Conservation (phyloP, 2,113 vertebrate species). For the Pleuronectes platessa region DNA sequence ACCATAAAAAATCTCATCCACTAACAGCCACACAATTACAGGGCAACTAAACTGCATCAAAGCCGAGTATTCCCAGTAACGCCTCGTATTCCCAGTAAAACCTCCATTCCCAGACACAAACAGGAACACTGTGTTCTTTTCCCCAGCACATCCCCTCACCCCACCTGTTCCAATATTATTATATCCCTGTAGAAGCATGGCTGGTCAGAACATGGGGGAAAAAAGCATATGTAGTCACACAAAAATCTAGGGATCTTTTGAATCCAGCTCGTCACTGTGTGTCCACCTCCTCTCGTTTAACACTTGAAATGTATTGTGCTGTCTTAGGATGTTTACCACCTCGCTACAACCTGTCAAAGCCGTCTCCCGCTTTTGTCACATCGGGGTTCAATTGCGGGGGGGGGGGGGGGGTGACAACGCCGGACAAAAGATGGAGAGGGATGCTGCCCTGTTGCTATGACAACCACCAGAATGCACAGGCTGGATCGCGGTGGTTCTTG, state of each 20-base stretch:
- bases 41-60: neutral
- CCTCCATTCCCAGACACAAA: conserved; percentile 10
- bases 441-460: conserved; percentile 82
- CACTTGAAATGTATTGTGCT: neutral
- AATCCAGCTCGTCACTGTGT: neutral
- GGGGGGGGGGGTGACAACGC: conserved; percentile 11
- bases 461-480: conserved; percentile 79
- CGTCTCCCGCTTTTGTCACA: conserved; percentile 33
- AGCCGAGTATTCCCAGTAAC: neutral
- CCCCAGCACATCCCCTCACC: neutral
- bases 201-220: neutral
- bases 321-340: conserved; percentile 32
- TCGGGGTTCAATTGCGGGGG: conserved; percentile 39
- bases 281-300: neutral
- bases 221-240: neutral
- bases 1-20: neutral
- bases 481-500: conserved; percentile 69
- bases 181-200: neutral
- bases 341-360: conserved; percentile 32
- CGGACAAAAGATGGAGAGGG: conserved; percentile 74
- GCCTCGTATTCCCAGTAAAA: neutral
- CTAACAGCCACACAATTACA: conserved; percentile 5
- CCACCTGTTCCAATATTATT: neutral
- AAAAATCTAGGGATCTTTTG: neutral
- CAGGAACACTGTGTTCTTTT: conserved; percentile 34